Evolutionary conservation across 2,797 vertebrate genomes (phyloP).

Genomic region (Heliangelus exortis): DNA sequence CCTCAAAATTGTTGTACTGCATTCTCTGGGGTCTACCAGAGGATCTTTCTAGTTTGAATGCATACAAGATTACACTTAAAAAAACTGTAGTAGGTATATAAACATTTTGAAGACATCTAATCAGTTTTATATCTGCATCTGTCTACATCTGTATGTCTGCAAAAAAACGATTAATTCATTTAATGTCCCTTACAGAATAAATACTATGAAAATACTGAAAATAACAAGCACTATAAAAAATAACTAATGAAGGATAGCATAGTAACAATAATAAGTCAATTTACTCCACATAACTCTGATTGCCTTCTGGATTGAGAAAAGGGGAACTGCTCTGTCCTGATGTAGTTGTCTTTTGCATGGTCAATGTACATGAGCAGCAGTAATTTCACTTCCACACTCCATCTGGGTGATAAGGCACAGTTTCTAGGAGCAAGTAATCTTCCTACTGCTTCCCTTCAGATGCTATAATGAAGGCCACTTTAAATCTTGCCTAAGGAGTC

Average conservation of each 20-base stretch:
- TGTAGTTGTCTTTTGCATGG: not conserved
- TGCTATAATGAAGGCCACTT: not conserved
- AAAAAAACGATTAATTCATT: not conserved
- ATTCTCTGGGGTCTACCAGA: not conserved
- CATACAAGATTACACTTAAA: not conserved
- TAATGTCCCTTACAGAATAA: not conserved
- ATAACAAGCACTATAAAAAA: not conserved
- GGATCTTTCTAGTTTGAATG: not conserved
- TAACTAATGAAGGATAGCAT: not conserved
- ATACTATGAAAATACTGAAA: not conserved
- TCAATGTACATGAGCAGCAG: not conserved
- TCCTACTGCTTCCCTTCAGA: not conserved
- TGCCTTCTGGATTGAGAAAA: not conserved
- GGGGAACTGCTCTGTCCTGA: not conserved
- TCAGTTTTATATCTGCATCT: not conserved
- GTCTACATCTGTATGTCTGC: not conserved
- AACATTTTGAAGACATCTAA: not conserved
- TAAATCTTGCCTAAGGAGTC: not conserved
- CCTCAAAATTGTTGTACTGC: not conserved
- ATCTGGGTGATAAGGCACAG: not conserved
- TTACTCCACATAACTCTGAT: not conserved
- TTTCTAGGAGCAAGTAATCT: not conserved
- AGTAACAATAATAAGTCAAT: not conserved
- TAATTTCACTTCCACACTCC: not conserved
- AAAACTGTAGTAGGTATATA: not conserved